Evolutionary conservation across 23 tunicate species (phyloP), one percentile per base, ranked within the genome.

Genomic region (Trididemnum miniatum): DNA sequence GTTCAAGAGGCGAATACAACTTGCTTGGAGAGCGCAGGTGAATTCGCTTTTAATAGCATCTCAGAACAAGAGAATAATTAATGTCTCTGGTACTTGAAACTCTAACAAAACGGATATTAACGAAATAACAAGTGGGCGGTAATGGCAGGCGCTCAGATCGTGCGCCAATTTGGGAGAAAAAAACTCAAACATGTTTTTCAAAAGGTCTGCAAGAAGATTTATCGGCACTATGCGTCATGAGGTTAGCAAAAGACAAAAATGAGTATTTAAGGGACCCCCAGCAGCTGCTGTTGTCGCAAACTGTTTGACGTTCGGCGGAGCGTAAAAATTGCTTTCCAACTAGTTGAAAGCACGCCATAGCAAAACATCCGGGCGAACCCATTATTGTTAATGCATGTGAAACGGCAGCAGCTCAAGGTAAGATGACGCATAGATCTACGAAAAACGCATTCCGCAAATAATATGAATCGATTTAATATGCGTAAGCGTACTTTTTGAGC

Each of bases 311-410:
- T 31, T 66, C 86, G 62, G 32, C 69, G 79, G 76, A 31, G 86
- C 86, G 76, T 66, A 71, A 71, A 82, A 37, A 82, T 71, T 71
- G 86, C 86, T 82, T 82, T 71, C 79, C 86, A 51, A 36, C 51
- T 67, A 67, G 78, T 72, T 32, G 33, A 69, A 65, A 82, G 51
- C 35, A 71, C 67, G 35, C 49, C 78, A 31, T 51, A 28, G 66
- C 31, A 18, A 80, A 80, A 71, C 78, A 71, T 71, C 79, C 86
- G 79, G 86, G 23, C 50, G 50, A 34, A 28, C 35, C 82, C 67
- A 18, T 18, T 31, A 31, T 30, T 7, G 38, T 50, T 71, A 82
- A 82, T 82, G 86, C 86, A 82, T 82, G 69, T 50, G 49, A 31
- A 82, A 71, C 51, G 67, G 26, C 15, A 12, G 26, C 38, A 22